Base-by-base conservation (phyloP, 2,888 invertebrate genomes). In the Eucera pruinosa region DNA sequence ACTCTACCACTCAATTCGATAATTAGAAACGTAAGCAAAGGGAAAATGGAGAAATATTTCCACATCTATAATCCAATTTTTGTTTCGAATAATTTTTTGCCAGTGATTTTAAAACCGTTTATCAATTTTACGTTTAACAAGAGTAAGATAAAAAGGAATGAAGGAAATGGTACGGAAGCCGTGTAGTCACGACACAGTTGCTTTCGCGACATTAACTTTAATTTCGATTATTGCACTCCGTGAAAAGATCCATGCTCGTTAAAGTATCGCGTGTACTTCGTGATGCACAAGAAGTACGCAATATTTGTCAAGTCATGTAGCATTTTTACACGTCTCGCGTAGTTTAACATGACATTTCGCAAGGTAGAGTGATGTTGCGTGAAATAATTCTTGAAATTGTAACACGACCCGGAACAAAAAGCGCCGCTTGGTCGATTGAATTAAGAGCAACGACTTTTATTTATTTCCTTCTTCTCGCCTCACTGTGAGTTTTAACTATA, bases 281-380 rank as follows among this genome's bases (percentile, higher is more conserved):
- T 27, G 39, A 60, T 45, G 47, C 52, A 45, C 33, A 65, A 75
- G 64, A 75, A 72, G 55, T 73, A 61, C 61, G 62, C 74, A 57
- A 74, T 75, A 60, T 73, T 65, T 74, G 48, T 57, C 76, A 57
- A 66, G 75, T 67, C 67, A 67, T 48, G 75, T 23, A 39, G 54
- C 43, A 61, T 50, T 75, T 76, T 76, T 76, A 55, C 55, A 67
- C 55, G 60, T 67, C 36, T 13, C 13, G 33, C 36, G 30, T 18
- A 48, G 43, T 58, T 73, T 58, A 58, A 58, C 52, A 41, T 27
- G 74, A 65, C 64, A 33, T 60, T 3, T 23, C 36, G 57, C 23
- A 30, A 43, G 18, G 27, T n/a, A 7, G 45, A 74, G 18, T 6
- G 74, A 75, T 60, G 75, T 75, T 48, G 65, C 60, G 74, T 73